phyloP scores from a whole-genome alignment of 2,113 vertebrate genomes.

The Melanerpes formicivorus region DNA sequence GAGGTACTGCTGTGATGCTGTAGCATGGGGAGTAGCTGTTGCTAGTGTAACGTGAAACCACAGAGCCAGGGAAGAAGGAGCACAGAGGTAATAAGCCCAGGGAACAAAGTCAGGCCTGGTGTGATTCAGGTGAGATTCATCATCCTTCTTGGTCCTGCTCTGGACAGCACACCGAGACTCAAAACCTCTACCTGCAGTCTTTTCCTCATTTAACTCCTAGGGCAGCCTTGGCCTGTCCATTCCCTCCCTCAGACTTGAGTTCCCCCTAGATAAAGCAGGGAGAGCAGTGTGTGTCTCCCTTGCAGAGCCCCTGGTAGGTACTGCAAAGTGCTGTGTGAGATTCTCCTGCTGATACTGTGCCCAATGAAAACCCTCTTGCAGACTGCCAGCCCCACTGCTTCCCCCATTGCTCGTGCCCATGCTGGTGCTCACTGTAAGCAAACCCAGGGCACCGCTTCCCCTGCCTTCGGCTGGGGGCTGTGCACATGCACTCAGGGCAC shows the following conservation, averaged over 20 bases:
- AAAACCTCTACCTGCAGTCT: not conserved
- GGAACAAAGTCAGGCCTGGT: not conserved
- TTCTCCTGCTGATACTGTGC: not conserved
- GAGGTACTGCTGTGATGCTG: not conserved
- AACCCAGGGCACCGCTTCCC: constrained; percentile 12
- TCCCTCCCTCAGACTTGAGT: not conserved
- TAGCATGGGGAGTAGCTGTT: not conserved
- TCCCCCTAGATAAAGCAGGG: not conserved
- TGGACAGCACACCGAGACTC: not conserved
- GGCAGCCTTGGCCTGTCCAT: not conserved
- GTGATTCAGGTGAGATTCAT: not conserved
- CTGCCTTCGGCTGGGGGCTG: not conserved
- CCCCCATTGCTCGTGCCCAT: not conserved
- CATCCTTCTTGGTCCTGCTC: not conserved
- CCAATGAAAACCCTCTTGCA: not conserved
- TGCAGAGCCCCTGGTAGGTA: not conserved
- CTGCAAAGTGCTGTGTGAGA: not conserved
- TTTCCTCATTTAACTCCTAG: not conserved
- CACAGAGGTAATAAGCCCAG: not conserved
- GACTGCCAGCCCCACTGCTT: not conserved
- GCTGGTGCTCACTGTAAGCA: not conserved
- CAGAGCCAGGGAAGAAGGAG: not conserved
- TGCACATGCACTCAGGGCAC: constrained; percentile 9
- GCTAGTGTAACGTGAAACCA: not conserved
- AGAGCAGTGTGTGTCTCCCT: not conserved